Evolutionary conservation across 2,888 invertebrate species (phyloP), one percentile per base, ranked within the genome.

Genomic region (Idaea aversata): DNA sequence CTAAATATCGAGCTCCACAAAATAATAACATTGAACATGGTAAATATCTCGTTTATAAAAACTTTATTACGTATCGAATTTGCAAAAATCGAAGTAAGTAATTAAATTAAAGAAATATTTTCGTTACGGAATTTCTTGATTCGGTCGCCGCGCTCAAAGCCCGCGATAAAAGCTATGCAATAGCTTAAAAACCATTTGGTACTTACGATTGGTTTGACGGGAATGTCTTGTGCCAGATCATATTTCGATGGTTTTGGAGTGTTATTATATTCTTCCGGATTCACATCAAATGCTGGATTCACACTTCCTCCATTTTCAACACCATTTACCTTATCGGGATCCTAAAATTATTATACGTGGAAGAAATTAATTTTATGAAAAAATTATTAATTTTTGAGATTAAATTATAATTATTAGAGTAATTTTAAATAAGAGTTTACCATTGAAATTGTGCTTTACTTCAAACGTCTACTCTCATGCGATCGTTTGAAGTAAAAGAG

Each of bases 221-320:
- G 58, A 4, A 59, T 10, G 13, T 59, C 59, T 4, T 16, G 6
- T 59, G 25, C 59, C 34, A 59, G 0, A n/a, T 47, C 66, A 57
- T 59, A 16, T 57, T 68, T 65, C 25, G 59, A 57, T 13, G 62
- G 59, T 63, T 69, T 70, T 15, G 65, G 47, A n/a, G 62, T 63
- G 61, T 72, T 67, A 16, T 73, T 65, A 3, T 58, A 65, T 70
- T 74, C 70, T 72, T 84, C 81, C 1, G 83, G 82, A 13, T 76
- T 67, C 36, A 76, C 71, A 47, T 79, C 79, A 64, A 80, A 80
- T 6, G 72, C 79, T 60, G 59, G 67, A 66, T 82, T 83, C 16
- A 76, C 75, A 34, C 72, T 72, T 63, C 71, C 75, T 34, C 76
- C 77, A 67, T 75, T 77, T 66, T 80, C 79, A 65, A 72, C 69